Conservation (phyloP, 2,888 invertebrate genomes). For the Neoaliturus tenellus region DNA sequence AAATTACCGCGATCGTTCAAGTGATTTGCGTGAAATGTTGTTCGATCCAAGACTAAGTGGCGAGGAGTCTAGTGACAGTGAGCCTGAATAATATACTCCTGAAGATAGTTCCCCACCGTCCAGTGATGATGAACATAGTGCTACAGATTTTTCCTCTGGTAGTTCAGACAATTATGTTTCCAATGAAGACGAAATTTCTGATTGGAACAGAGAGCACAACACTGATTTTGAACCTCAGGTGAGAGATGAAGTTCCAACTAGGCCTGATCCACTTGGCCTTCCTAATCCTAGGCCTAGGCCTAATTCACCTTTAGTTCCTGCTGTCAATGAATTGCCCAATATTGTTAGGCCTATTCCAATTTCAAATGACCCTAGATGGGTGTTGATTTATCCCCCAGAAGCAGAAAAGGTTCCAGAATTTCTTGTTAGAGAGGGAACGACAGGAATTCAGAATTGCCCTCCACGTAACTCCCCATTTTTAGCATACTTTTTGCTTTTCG, state of each 20-base stretch:
- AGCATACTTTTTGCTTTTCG: slow-evolving; percentile 43
- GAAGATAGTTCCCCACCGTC: not conserved
- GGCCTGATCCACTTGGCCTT: no score
- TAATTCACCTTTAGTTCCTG: no score
- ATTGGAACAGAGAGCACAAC: not conserved
- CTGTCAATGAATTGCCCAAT: not conserved
- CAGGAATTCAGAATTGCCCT: slow-evolving; percentile 28
- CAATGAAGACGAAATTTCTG: not conserved
- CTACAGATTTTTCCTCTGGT: not conserved
- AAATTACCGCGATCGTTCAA: not conserved
- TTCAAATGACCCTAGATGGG: not conserved
- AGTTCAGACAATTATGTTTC: not conserved
- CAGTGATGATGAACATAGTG: not conserved
- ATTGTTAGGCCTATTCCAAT: not conserved
- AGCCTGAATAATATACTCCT: not conserved
- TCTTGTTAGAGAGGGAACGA: slow-evolving; percentile 4
- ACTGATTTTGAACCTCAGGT: not conserved
- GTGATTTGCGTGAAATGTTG: not conserved
- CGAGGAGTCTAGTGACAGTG: not conserved
- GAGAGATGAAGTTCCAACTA: no score
- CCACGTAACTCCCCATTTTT: slow-evolving; percentile 28
- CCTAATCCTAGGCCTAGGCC: not conserved
- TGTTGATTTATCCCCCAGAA: slow-evolving; percentile 31
- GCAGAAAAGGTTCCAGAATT: slow-evolving; percentile 9
- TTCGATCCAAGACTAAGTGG: not conserved